Evolutionary conservation across 1,140 invertebrate species (phyloP), one percentile per base, ranked within the genome.

Genomic region (Stegodyphus mimosarum): DNA sequence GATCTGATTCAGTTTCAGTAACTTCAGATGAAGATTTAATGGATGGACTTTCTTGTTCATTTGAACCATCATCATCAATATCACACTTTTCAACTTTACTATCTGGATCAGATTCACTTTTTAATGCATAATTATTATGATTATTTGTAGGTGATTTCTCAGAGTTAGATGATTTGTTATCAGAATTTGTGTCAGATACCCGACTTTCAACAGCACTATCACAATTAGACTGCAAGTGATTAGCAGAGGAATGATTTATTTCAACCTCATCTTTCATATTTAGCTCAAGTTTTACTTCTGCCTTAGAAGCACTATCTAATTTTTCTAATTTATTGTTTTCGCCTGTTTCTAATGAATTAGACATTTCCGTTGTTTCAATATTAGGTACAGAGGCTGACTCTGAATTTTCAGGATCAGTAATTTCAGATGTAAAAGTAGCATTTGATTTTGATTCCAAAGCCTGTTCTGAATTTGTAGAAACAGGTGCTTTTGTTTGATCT

Each of bases 391-490:
- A 51, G 6, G 78, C 78, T 18, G 18, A 17, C 49, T 75, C 7
- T 10, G 17, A 15, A 18, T 75, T 70, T 60, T 55, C 55, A 75
- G 72, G 49, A 78, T 78, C 66, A 50, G n/a, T 18, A 52, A 55
- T 69, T 50, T 81, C 52, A 51, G 33, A 50, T 6, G 55, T 15
- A 48, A 48, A 78, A 53, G 52, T 78, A 18, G 55, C 9, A 83
- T 18, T 67, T 2, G 71, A 18, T 33, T 73, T 83, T 66, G 80
- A 69, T 55, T 55, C 72, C 50, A 84, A 70, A 48, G 81, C 81
- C n/a, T 84, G 81, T 49, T 84, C 81, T 52, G 81, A 84, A 76
- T 84, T 84, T 7, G 80, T 83, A 49, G 81, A 75, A 50, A 84
- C 73, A 53, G 81, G 72, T 9, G 81, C 81, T 84, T 76, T 55